Conservation (phyloP, 2,113 vertebrate genomes). For the Sphyrna mokarran region DNA sequence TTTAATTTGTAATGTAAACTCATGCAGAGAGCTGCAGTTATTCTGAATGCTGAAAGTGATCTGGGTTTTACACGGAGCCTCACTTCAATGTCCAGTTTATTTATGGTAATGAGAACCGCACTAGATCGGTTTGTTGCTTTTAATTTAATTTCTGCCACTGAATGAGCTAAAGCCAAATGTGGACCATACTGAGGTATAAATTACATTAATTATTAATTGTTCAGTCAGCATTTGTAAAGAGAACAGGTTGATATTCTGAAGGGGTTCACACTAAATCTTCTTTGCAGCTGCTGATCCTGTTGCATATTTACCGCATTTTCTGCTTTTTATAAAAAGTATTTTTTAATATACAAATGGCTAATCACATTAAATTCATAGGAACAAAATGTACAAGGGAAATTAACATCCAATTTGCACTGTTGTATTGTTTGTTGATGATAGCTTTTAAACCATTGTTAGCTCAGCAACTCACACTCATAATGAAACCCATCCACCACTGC, state of each 20-base stretch:
- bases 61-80: neutral
- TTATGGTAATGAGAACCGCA: neutral
- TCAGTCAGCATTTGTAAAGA: neutral
- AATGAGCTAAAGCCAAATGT: neutral
- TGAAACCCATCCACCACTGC: neutral
- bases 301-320: neutral
- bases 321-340: neutral
- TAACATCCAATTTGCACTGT: neutral
- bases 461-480: neutral
- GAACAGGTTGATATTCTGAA: neutral
- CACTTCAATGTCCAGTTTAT: neutral
- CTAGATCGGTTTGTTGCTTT: neutral
- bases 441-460: slow-evolving; percentile 4
- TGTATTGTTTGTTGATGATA: neutral
- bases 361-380: neutral
- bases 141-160: neutral
- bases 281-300: neutral
- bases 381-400: neutral
- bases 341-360: neutral
- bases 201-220: neutral
- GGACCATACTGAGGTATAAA: neutral
- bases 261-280: neutral
- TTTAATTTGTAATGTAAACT: neutral
- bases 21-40: too few species aligned
- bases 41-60: neutral